Evolutionary conservation across 1,140 invertebrate species (phyloP), one percentile per base, ranked within the genome.

Genomic region (Venturia canescens): DNA sequence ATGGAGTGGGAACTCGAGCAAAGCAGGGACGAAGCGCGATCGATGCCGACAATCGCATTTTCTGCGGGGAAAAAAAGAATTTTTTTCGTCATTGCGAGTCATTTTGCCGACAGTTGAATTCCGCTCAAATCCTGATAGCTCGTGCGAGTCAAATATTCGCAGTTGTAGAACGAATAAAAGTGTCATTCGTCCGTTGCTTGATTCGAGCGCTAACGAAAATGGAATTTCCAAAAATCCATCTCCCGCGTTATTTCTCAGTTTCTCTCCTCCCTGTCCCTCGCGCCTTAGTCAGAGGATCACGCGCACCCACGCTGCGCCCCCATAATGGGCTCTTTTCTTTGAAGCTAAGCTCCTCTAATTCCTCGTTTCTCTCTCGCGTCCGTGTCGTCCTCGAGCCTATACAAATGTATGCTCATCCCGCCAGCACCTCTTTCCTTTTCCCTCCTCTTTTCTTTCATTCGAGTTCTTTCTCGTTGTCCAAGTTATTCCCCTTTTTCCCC

Each of bases 261-360:
- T 23, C 34, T 23, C 34, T 23, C 67, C 23, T 63, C 75, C 48
- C 81, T 84, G 63, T 82, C 21, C 71, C 76, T 44, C 29, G 18
- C 7, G 16, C 26, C 2, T 57, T 38, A 53, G 38, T 44, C 71
- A 48, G 57, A 50, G 13, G 60, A 29, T 23, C 38, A 74, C 31
- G 48, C 31, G 48, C 57, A 75, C 80, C 75, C 50, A 76, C 74
- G 80, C 75, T 78, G 80, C 75, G 80, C 31, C 70, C 38, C 78
- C 78, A 81, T 81, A 81, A 81, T 81, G 53, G 80, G 66, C 80
- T 72, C 76, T 75, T 60, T 74, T 74, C 38, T 60, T 29, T n/a
- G 18, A 53, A 53, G 74, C 63, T 80, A 70, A 81, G 70, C 72
- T 81, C 26, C 80, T 82, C 53, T 75, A 80, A 80, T 78, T 79